These are phyloP conservation scores for Microcebus ravelobensis DNA, from an alignment of 2,113 vertebrate genomes.

Conservation along the genomic window DNA sequence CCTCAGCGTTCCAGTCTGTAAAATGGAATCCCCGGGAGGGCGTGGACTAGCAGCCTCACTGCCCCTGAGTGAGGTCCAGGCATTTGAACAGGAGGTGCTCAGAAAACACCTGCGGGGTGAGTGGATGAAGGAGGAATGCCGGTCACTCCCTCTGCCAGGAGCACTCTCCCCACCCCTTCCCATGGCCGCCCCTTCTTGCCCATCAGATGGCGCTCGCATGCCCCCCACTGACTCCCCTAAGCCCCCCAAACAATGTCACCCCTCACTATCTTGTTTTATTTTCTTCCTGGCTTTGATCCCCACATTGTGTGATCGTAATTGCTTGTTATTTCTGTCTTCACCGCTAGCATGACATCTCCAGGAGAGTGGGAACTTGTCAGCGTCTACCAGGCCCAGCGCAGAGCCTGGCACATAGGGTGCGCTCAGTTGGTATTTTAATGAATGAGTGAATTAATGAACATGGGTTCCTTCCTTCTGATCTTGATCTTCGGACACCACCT, in stretches of 20 bases:
- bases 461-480: background rate
- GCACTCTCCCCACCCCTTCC: background rate
- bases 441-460: background rate
- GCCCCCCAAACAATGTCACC: background rate
- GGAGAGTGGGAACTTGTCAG: background rate
- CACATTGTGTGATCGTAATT: background rate
- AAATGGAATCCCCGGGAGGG: background rate
- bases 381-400: background rate
- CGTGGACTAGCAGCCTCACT: background rate
- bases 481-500: background rate
- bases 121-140: background rate
- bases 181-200: background rate
- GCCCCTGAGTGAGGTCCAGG: background rate
- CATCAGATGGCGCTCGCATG: background rate
- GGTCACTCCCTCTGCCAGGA: background rate
- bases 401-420: background rate
- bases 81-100: background rate
- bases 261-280: background rate
- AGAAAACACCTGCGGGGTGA: background rate
- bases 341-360: background rate
- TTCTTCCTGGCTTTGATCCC: background rate
- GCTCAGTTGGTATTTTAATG: background rate
- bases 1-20: background rate
- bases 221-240: background rate
- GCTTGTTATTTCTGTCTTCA: background rate